A percentile compares a stretch with the other conserved stretches of the same genome.
These are phyloP conservation scores for Genyomyrus donnyi DNA, from an alignment of 2,113 vertebrate species.

Conservation along the genomic window DNA sequence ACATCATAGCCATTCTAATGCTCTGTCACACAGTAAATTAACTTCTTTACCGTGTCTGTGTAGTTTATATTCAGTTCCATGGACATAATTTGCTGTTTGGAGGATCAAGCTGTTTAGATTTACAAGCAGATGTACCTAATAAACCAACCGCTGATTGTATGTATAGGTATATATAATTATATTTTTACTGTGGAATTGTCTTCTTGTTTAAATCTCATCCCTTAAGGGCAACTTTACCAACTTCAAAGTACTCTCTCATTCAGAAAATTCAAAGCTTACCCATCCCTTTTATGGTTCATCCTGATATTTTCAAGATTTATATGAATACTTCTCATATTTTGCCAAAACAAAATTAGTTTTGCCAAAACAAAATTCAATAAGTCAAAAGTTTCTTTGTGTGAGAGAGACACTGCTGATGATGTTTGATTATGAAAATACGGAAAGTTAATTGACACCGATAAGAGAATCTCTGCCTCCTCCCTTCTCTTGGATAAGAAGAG, in stretches of 20 bases:
- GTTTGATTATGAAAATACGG: not conserved
- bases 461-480: not conserved
- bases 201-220: not conserved
- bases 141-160: not conserved
- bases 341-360: not conserved
- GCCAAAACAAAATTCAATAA: not conserved
- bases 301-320: not conserved
- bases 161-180: not conserved
- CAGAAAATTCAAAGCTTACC: not conserved
- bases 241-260: not conserved
- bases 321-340: not conserved
- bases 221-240: not conserved
- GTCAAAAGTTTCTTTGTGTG: not conserved
- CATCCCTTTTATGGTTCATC: not conserved
- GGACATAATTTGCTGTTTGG: not conserved
- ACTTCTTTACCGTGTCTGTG: not conserved
- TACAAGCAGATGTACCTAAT: not conserved
- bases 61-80: not conserved
- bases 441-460: not conserved
- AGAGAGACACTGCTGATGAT: not conserved
- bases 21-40: not conserved
- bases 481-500: not conserved
- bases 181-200: not conserved
- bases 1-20: not conserved
- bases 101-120: not conserved